Base-by-base conservation (phyloP, 2,797 vertebrate species). In the Xiphorhynchus erythropygius region DNA sequence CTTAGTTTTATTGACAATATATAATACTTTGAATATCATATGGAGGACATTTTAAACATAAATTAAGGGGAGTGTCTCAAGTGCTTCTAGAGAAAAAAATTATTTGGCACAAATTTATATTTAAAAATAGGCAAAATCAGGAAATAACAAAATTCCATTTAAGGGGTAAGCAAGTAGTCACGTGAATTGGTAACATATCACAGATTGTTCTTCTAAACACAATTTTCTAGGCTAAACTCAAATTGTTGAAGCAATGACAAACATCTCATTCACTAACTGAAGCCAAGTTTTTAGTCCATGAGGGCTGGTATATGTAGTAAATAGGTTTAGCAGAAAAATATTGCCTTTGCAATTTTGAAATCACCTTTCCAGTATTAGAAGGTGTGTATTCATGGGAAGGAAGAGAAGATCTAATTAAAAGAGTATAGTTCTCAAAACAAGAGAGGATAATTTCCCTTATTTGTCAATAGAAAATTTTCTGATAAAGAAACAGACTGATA, bases 61-160 rank as follows among this genome's bases (percentile, higher is more conserved):
- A 86, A 75, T 35, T 39, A 73, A 52, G 10, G 7, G 23, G 18
- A 78, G 12, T 47, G 13, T 13, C 23, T 81, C 32, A 86, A 63
- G 9, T 63, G 21, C 18, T 53, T 30, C 28, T 76, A 41, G 37
- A 70, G 52, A 21, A 84, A 73, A 7, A 2, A 11, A 59, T 9
- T 49, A 37, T 74, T 35, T 91, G 23, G 23, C 15, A 74, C 2
- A 78, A 68, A 41, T 53, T 56, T 74, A 10, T 52, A 80, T 32
- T 78, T 67, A 22, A 73, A 84, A 67, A 41, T 5, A 81, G 15
- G 44, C 17, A 86, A 90, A 81, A 64, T 25, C 23, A 75, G 35
- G 41, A 92, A 86, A 62, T 32, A 94, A 83, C 5, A 81, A 28
- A 74, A 88, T 60, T 75, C 42, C 11, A 59, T n/a, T 39, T 67